These are phyloP conservation scores for Lepetodrilus schrolli DNA, from an alignment of 2,888 invertebrate species.

Conservation along the genomic window DNA sequence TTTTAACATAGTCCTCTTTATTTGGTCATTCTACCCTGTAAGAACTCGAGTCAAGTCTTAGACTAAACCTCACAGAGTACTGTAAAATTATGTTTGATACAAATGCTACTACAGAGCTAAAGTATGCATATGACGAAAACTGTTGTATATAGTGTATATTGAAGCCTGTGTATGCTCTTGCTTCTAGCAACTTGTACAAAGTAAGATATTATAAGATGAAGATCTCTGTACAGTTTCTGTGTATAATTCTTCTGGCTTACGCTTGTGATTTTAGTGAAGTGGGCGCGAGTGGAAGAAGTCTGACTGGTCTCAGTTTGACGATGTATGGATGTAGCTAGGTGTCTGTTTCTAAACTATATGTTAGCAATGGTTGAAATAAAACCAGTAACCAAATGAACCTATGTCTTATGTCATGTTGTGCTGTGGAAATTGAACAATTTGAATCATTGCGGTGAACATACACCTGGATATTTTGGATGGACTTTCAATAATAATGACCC, in stretches of 20 bases:
- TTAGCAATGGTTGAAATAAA: slow-evolving; percentile 27
- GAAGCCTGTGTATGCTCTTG: slow-evolving; percentile 11
- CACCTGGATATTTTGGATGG: too few species aligned
- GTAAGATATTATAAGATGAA: slow-evolving; percentile 5
- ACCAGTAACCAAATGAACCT: slow-evolving; percentile 21
- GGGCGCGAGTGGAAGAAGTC: slow-evolving; percentile 13
- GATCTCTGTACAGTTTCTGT: slow-evolving; percentile 27
- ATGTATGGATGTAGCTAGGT: slow-evolving; percentile 27
- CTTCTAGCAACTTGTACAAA: slow-evolving; percentile 13
- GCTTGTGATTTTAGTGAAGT: slow-evolving; percentile 26
- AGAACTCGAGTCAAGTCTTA: too few species aligned
- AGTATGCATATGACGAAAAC: not conserved
- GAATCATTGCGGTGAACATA: too few species aligned
- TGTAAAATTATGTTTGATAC: too few species aligned
- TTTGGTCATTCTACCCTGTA: too few species aligned
- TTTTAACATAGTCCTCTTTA: too few species aligned
- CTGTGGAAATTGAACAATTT: not conserved
- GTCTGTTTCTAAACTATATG: slow-evolving; percentile 27
- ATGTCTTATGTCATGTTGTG: not conserved
- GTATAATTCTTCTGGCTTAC: slow-evolving; percentile 23
- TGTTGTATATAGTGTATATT: slow-evolving; percentile 13
- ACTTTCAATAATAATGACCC: too few species aligned
- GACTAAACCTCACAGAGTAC: too few species aligned
- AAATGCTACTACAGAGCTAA: slow-evolving; percentile 3
- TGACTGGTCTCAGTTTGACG: slow-evolving; percentile 4